Evolutionary conservation across 1,140 invertebrate species (phyloP), one percentile per base, ranked within the genome.

Genomic region (Pogonognathellus flavescens): DNA sequence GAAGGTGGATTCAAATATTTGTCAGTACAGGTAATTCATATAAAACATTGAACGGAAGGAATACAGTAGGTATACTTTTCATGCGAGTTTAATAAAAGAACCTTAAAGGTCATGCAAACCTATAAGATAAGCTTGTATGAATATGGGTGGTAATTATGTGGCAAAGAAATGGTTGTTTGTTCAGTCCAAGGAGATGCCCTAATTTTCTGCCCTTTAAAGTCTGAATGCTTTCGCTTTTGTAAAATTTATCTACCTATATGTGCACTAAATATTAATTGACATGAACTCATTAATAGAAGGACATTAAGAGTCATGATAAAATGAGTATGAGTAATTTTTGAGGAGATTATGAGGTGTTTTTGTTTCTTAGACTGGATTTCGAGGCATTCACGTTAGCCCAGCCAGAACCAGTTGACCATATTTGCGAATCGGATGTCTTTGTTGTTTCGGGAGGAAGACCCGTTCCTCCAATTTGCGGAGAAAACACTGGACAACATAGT

Each of bases 1-100:
- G 49, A 96, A 97, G 90, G 91, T 93, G 3, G 93, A 94, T 90
- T 92, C 93, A 0, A 94, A 95, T 88, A 93, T 97, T 14, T 97
- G 95, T 89, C 96, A 97, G 90, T 94, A 95, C 89, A 94, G 95
- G 95, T 94, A 89, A 88, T 83, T 49, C 4, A 57, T 25, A 14
- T 10, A 22, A 66, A 2, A 41, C 31, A 41, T 41, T 41, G 1
- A 41, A 41, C 31, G 31, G n/a, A n/a, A n/a, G n/a, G n/a, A n/a
- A 41, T 41, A 41, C n/a, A n/a, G n/a, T n/a, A n/a, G n/a, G n/a
- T n/a, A 41, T 41, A 41, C 6, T 41, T 41, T 41, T 41, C 31
- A 41, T 41, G 6, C 6, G 31, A 41, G 31, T 3, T 6, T 41
- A 6, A 41, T 41, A 6, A 41, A 41, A 41, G 31, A 41, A 41